Conservation (phyloP, 2,113 vertebrate species). For the Puntigrus tetrazona region DNA sequence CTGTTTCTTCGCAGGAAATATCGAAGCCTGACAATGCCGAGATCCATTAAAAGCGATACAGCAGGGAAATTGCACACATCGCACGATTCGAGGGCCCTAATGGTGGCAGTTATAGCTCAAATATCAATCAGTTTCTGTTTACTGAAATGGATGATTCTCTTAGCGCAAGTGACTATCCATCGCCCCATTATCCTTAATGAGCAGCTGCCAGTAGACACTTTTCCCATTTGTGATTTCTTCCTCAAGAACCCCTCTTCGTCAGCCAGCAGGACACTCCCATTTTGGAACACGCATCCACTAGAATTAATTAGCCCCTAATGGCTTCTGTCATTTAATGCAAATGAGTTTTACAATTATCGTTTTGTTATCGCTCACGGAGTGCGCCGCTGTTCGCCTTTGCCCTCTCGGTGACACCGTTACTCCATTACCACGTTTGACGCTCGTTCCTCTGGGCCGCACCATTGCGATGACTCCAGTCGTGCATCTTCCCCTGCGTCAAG, state of each 20-base stretch:
- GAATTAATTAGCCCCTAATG: constrained; percentile 65
- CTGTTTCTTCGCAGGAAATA: neutral
- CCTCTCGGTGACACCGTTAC: constrained; percentile 34
- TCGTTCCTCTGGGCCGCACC: constrained; percentile 21
- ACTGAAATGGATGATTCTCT: constrained; percentile 65
- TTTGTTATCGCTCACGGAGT: constrained; percentile 1
- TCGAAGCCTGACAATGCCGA: constrained; percentile 32
- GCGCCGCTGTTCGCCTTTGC: constrained; percentile 6
- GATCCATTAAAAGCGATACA: constrained; percentile 50
- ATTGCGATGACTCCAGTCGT: neutral
- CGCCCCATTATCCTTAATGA: constrained; percentile 63
- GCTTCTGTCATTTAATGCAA: constrained; percentile 59
- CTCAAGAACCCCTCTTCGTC: constrained; percentile 56
- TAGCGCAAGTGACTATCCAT: constrained; percentile 56
- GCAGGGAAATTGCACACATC: constrained; percentile 50
- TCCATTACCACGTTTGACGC: constrained; percentile 23
- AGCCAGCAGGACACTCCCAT: constrained; percentile 61
- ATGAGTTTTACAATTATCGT: constrained; percentile 58
- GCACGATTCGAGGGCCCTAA: constrained; percentile 48
- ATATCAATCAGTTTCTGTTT: constrained; percentile 65
- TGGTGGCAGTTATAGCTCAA: constrained; percentile 56
- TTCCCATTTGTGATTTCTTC: constrained; percentile 55
- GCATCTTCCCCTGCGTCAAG: neutral
- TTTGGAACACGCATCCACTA: constrained; percentile 56
- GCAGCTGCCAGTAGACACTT: constrained; percentile 56